Evolutionary conservation across 2,888 invertebrate genomes (phyloP).

Genomic region (Chrysolina haemoptera): DNA sequence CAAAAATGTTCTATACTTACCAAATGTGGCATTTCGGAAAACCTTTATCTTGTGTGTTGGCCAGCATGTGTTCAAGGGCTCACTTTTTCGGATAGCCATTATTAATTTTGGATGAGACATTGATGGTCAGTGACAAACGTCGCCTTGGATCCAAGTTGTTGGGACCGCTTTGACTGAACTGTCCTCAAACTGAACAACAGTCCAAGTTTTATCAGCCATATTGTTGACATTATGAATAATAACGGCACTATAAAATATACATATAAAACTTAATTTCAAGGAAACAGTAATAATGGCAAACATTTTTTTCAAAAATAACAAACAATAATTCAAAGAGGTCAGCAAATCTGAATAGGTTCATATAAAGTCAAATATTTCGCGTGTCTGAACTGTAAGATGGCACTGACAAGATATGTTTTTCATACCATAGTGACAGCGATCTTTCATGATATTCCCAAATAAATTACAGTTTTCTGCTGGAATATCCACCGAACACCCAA

Average conservation of each 20-base stretch:
- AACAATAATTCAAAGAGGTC: conserved; percentile 1
- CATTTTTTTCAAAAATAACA: no score
- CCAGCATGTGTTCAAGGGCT: conserved; percentile 39
- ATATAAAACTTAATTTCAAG: background rate
- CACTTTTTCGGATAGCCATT: conserved; percentile 34
- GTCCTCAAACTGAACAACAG: conserved; percentile 37
- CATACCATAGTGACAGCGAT: no score
- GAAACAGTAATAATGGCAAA: background rate
- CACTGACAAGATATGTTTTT: no score
- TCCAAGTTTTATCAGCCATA: conserved; percentile 31
- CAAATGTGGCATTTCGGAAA: no score
- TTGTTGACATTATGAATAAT: conserved; percentile 8
- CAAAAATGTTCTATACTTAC: conserved; percentile 28
- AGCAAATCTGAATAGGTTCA: conserved; percentile 8
- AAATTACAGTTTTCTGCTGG: no score
- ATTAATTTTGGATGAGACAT: conserved; percentile 30
- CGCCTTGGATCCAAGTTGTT: conserved; percentile 35
- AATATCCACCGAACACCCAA: no score
- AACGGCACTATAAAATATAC: conserved; percentile 15
- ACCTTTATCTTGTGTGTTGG: conserved; percentile 34
- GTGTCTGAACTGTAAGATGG: no score
- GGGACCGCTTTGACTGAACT: conserved; percentile 38
- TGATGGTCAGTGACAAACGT: conserved; percentile 39
- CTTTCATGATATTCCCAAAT: no score
- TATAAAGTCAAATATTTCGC: no score